These are phyloP conservation scores for Stenotaenia linearis DNA, from an alignment of 2,888 invertebrate species.

Conservation along the genomic window DNA sequence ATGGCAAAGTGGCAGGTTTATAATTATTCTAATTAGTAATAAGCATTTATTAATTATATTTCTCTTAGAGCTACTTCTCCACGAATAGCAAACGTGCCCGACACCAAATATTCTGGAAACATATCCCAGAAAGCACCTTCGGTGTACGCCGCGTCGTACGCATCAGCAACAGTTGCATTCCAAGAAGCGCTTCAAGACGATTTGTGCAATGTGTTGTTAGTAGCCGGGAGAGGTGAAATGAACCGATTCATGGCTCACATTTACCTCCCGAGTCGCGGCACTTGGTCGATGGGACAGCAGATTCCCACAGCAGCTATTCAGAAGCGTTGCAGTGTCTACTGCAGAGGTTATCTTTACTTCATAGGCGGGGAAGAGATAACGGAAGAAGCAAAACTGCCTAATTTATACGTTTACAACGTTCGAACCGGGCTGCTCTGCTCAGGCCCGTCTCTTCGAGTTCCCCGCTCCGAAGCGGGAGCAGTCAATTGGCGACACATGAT, in stretches of 20 bases:
- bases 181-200: neutral
- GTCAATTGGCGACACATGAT: slow-evolving; percentile 13
- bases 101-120: neutral
- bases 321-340: neutral
- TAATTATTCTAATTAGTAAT: neutral
- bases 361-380: neutral
- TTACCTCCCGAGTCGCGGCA: neutral
- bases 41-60: neutral
- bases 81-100: neutral
- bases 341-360: neutral
- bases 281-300: neutral
- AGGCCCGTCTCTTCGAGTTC: neutral
- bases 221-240: neutral
- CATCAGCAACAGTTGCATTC: neutral
- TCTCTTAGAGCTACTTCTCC: neutral
- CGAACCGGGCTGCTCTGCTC: neutral
- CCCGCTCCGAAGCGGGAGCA: neutral
- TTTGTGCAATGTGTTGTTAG: neutral
- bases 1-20: neutral
- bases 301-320: neutral
- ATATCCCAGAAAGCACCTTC: neutral
- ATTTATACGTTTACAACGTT: neutral
- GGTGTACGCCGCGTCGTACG: neutral
- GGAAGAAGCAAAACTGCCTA: neutral
- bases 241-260: neutral